phyloP scores from a whole-genome alignment of 2,113 vertebrate species.

The Salvelinus sp. region DNA sequence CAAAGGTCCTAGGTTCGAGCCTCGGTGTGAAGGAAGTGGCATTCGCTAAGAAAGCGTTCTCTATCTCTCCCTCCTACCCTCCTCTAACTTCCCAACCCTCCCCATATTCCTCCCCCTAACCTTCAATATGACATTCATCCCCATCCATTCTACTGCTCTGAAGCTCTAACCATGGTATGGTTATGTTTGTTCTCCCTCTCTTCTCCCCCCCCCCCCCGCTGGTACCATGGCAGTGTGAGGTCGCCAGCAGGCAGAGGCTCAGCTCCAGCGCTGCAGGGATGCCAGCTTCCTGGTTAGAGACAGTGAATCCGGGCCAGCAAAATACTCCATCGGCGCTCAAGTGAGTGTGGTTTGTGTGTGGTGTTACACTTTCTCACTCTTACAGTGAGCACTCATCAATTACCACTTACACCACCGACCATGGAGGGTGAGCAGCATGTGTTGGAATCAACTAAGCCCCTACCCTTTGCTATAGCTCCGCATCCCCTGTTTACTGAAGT shows the following conservation, averaged over 20 bases:
- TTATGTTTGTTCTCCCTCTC: slow-evolving; percentile 6
- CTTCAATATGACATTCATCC: background rate
- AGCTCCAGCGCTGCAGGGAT: slow-evolving; percentile 87
- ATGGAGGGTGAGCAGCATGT: slow-evolving; percentile 29
- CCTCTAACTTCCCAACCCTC: background rate
- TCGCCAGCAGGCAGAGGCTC: slow-evolving; percentile 88
- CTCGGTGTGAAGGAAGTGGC: too few species aligned
- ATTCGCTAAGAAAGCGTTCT: background rate
- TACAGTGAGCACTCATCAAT: slow-evolving; percentile 40
- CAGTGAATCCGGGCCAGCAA: slow-evolving; percentile 91
- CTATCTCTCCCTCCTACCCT: background rate
- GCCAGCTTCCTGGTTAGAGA: slow-evolving; percentile 93
- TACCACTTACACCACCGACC: slow-evolving; percentile 49
- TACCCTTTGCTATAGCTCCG: background rate
- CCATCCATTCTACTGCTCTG: background rate
- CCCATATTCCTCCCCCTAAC: background rate
- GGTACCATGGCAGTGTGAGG: slow-evolving; percentile 93
- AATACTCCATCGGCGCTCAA: slow-evolving; percentile 95
- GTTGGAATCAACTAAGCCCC: slow-evolving; percentile 13
- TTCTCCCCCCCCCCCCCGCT: slow-evolving; percentile 57
- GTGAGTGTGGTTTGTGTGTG: slow-evolving; percentile 72
- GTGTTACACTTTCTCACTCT: slow-evolving; percentile 47
- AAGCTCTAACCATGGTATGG: background rate
- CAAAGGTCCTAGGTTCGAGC: too few species aligned
- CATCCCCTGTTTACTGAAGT: background rate